phyloP scores from a whole-genome alignment of 2,113 vertebrate species.

The Archocentrus centrarchus region DNA sequence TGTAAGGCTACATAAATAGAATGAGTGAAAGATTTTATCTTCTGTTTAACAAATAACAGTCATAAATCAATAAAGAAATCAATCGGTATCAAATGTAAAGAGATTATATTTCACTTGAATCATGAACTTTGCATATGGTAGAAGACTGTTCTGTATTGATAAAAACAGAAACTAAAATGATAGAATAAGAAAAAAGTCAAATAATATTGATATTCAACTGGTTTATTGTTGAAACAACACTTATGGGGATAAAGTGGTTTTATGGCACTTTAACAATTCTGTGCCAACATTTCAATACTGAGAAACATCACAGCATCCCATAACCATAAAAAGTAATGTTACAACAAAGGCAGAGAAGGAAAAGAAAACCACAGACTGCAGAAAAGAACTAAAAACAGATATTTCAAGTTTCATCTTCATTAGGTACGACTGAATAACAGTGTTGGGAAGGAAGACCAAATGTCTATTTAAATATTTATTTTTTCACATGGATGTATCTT shows the following conservation, averaged over 20 bases:
- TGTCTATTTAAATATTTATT: not conserved
- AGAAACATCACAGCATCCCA: conserved; percentile 37
- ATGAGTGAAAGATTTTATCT: not conserved
- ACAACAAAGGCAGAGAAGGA: conserved; percentile 32
- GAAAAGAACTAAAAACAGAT: conserved; percentile 1
- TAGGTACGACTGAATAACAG: not conserved
- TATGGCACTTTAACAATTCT: conserved; percentile 50
- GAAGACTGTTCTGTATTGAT: not conserved
- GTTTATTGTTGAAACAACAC: conserved; percentile 58
- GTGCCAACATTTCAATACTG: conserved; percentile 2
- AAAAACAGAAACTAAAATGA: not conserved
- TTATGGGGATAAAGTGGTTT: conserved; percentile 20
- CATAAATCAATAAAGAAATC: not conserved
- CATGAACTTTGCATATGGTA: not conserved
- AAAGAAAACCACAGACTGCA: conserved; percentile 2
- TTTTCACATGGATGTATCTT: not conserved
- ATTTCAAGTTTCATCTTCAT: not conserved
- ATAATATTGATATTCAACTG: conserved; percentile 31
- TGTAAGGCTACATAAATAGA: not conserved
- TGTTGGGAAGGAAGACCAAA: not conserved
- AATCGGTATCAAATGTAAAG: not conserved
- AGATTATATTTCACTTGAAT: not conserved
- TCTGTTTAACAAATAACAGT: not conserved
- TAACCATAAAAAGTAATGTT: conserved; percentile 38
- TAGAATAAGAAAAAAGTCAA: not conserved